Base-by-base conservation (phyloP, 2,797 vertebrate species). In the Chloroceryle inda region DNA sequence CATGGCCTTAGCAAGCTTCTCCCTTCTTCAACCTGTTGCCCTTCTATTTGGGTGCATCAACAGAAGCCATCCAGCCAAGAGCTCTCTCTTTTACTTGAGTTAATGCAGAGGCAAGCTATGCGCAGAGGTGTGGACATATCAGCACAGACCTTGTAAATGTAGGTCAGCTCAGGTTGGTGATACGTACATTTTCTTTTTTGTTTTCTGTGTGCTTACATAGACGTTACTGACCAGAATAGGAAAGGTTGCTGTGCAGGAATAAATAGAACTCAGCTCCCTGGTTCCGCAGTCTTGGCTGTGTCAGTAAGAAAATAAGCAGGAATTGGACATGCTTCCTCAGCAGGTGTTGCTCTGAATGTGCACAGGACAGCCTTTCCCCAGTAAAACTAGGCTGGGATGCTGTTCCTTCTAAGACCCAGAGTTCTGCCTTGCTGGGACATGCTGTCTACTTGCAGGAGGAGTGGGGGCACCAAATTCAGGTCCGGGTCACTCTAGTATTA, bases 181-280 rank as follows among this genome's bases (percentile, higher is more conserved):
- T 9, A 31, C 0, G 0, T 13, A 33, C 2, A 0, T 18, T 37
- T 38, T 19, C 11, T 35, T 47, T n/a, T 55, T 68, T 85, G 21
- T 55, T 69, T 85, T 92, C 21, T 63, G 15, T 31, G 37, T 68
- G 50, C 61, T 84, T 59, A 40, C 4, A 5, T 17, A 72, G 68
- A 15, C 14, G 12, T 66, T 47, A 22, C 31, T 49, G 56, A 50
- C 40, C 24, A 35, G 42, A 78, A 44, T 3, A 77, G 47, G 52
- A 78, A 66, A 71, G 58, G 33, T 16, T 45, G 11, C 23, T 24
- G 18, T 19, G 52, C 19, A 50, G 45, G 84, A 85, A 52, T 64
- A 73, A 81, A 61, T 68, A 24, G 33, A 88, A 24, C 33, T 40
- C 16, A 26, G 21, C 16, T 22, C 18, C 23, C 29, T 24, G 10